Base-by-base conservation (phyloP, 2,888 invertebrate genomes). In the Stenichneumon culpator region DNA sequence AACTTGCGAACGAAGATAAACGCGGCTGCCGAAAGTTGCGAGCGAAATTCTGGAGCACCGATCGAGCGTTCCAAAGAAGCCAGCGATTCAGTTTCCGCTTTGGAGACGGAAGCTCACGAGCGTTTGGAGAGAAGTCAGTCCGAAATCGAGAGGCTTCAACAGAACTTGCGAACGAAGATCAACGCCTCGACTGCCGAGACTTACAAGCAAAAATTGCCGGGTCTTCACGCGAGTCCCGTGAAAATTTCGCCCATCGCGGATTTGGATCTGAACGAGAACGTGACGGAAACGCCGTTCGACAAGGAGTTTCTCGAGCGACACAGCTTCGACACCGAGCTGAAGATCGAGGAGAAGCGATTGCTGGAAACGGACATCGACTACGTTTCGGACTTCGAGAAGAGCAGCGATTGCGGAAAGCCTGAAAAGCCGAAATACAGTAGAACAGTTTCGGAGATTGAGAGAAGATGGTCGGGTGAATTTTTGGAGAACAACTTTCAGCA, bases 391-490 rank as follows among this genome's bases (percentile, higher is more conserved):
- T 57, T 54, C 1, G 90, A 90, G 5, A 87, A 84, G 22, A 39
- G 19, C 60, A 80, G 80, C 7, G 82, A 54, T 4, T 28, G 28
- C 2, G 9, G 28, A 5, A 54, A 25, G n/a, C 67, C 69, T 4
- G 79, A 83, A 14, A 89, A 82, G 47, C 91, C 90, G 0, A 86
- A 86, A 22, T 93, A 92, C 84, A 89, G 92, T 65, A 89, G 89
- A 79, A 91, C 91, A 63, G 93, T 93, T 16, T 88, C 88, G 2
- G 93, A 93, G 77, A 87, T 93, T 9, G 93, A 93, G 86, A 93
- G 91, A 60, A 83, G 93, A 72, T 93, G 93, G 93, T 93, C 93
- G n/a, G 92, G 92, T 2, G 92, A 92, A 77, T 93, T 92, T 80
- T 84, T 93, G 50, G 91, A 90, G 19, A 85, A 82, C 77, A 88